Percentiles rank a stretch among this genome's conserved stretches.
Evolutionary conservation across 2,888 invertebrate species (phyloP).

Genomic region (Ichneumoninae sp.): DNA sequence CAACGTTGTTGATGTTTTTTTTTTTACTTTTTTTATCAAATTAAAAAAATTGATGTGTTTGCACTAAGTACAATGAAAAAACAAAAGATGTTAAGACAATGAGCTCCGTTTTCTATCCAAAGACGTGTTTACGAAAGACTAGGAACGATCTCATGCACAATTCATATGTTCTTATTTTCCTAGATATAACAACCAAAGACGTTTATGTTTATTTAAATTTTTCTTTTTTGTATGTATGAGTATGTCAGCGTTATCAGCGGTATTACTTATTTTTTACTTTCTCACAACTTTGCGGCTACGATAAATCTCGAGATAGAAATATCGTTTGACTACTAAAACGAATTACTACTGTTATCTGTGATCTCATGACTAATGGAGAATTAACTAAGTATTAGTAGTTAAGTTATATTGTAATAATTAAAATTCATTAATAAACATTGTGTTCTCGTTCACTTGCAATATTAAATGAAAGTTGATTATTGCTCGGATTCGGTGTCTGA

Average conservation of each 20-base stretch:
- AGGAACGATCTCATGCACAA: constrained; percentile 57
- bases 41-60: constrained; percentile 4
- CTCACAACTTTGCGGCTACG: constrained; percentile 23
- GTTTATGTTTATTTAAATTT: constrained; percentile 18
- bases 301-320: constrained; percentile 43
- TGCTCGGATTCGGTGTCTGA: background rate
- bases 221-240: background rate
- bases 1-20: constrained; percentile 46
- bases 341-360: constrained; percentile 65
- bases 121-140: constrained; percentile 31
- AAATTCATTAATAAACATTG: constrained; percentile 56
- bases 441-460: constrained; percentile 56
- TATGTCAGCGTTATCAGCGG: constrained; percentile 24
- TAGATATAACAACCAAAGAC: constrained; percentile 54
- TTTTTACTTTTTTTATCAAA: constrained; percentile 1
- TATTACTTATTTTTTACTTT: constrained; percentile 40
- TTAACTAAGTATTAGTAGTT: constrained; percentile 61
- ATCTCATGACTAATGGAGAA: constrained; percentile 62
- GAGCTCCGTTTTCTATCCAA: constrained; percentile 19
- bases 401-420: constrained; percentile 62
- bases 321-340: constrained; percentile 52
- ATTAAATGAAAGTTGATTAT: background rate
- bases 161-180: constrained; percentile 54
- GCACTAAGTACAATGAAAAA: constrained; percentile 16
- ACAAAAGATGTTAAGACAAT: constrained; percentile 30